Evolutionary conservation across 2,797 vertebrate genomes (phyloP).

Genomic region (Neoniphon sammara): DNA sequence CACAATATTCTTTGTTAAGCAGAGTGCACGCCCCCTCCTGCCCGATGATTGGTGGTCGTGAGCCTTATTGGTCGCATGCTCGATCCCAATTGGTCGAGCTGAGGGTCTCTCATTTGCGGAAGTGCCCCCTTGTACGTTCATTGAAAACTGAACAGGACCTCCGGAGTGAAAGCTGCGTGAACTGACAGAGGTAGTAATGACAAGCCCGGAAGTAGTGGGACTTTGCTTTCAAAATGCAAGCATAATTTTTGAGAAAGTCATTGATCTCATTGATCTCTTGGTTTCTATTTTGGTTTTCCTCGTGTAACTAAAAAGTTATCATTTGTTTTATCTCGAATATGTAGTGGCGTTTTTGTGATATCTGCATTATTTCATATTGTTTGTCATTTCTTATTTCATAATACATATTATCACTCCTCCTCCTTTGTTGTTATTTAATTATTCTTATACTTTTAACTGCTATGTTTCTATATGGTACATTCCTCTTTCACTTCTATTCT

Average conservation of each 20-base stretch:
- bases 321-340: too few relatives aligned
- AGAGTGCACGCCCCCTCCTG: constrained; percentile 26
- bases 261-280: too few relatives aligned
- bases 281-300: too few relatives aligned
- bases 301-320: too few relatives aligned
- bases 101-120: constrained; percentile 36
- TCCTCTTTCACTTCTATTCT: too few relatives aligned
- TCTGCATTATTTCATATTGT: too few relatives aligned
- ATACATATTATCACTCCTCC: too few relatives aligned
- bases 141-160: constrained; percentile 49
- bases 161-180: constrained; percentile 6
- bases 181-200: fast-evolving
- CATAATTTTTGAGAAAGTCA: not conserved
- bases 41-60: constrained; percentile 41
- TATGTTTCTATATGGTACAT: too few relatives aligned
- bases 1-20: constrained; percentile 55
- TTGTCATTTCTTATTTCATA: too few relatives aligned
- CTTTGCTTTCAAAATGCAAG: constrained; percentile 12
- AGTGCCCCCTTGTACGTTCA: constrained; percentile 18
- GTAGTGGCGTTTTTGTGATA: too few relatives aligned
- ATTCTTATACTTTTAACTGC: too few relatives aligned
- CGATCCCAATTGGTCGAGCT: constrained; percentile 52
- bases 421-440: too few relatives aligned
- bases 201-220: not conserved
- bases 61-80: fast-evolving